These are phyloP conservation scores for Ceyx margarethae DNA, from an alignment of 2,113 vertebrate genomes.

Conservation along the genomic window DNA sequence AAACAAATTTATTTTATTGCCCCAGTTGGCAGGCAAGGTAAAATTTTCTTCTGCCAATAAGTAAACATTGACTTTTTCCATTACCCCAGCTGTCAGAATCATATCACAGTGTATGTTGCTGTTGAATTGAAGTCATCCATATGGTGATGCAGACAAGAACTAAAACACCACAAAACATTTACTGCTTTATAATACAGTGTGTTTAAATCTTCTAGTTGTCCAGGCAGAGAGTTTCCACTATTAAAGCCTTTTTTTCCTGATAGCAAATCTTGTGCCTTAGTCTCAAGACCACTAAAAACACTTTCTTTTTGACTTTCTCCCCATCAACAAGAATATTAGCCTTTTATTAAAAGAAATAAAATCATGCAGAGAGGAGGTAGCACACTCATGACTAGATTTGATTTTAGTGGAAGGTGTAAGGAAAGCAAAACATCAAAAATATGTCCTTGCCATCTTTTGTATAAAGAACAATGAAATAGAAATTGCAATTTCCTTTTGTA, in stretches of 20 bases:
- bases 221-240: neutral
- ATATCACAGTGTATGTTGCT: conserved; percentile 9
- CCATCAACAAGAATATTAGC: neutral
- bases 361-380: neutral
- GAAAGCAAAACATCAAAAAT: neutral
- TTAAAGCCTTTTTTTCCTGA: neutral
- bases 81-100: conserved; percentile 41
- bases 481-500: conserved; percentile 43
- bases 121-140: conserved; percentile 47
- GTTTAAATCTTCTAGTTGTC: neutral
- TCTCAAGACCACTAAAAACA: neutral
- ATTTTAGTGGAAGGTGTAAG: neutral
- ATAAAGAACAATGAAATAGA: neutral
- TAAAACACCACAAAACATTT: neutral
- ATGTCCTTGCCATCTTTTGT: neutral
- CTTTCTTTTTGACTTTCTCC: neutral
- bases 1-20: conserved; percentile 52
- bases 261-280: neutral
- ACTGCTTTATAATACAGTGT: neutral
- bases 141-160: conserved; percentile 29
- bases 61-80: conserved; percentile 54
- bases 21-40: conserved; percentile 50
- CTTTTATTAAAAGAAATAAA: neutral
- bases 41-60: conserved; percentile 36
- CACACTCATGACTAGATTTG: neutral